Base-by-base conservation (phyloP, 2,888 invertebrate species). In the Perdita meconis region DNA sequence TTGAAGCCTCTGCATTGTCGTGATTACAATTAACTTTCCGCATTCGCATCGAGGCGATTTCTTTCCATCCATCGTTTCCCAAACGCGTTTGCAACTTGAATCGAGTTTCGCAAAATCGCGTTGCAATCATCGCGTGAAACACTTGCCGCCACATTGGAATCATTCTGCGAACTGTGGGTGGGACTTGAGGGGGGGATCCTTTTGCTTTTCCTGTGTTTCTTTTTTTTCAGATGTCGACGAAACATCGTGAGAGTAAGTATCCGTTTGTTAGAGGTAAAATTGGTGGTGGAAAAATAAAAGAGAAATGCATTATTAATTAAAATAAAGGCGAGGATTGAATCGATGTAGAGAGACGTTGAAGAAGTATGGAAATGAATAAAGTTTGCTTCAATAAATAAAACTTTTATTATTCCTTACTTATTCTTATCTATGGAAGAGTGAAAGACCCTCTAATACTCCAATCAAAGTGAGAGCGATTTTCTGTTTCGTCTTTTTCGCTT, bases 91-190 rank as follows among this genome's bases (percentile, higher is more conserved):
- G n/a, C n/a, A n/a, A n/a, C n/a, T n/a, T n/a, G 19, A 22, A n/a
- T 60, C 22, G 13, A 44, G 19, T 22, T 16, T 22, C 2, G 30
- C 36, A 67, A 55, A 19, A 61, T 74, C 44, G 38, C 47, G 68
- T 68, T 60, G n/a, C 51, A 42, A 69, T 81, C 77, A 77, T 81
- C 81, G 77, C 69, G 77, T 70, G 56, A 53, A 73, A 69, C 81
- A 81, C 81, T 81, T 81, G 81, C 81, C 81, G 81, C 81, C 81
- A 81, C 81, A 73, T 81, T 78, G 2, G 8, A 56, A 53, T 34
- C 80, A 65, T 60, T 80, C n/a, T 80, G 55, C 57, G 63, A 34
- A 19, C 44, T 42, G 38, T 61, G 64, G 50, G n/a, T 36, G 50
- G 82, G 65, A 30, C 2, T 30, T 30, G 47, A 44, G 34, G 42